Evolutionary conservation across 1,140 invertebrate genomes (phyloP).

Genomic region (Macrobrachium nipponense): DNA sequence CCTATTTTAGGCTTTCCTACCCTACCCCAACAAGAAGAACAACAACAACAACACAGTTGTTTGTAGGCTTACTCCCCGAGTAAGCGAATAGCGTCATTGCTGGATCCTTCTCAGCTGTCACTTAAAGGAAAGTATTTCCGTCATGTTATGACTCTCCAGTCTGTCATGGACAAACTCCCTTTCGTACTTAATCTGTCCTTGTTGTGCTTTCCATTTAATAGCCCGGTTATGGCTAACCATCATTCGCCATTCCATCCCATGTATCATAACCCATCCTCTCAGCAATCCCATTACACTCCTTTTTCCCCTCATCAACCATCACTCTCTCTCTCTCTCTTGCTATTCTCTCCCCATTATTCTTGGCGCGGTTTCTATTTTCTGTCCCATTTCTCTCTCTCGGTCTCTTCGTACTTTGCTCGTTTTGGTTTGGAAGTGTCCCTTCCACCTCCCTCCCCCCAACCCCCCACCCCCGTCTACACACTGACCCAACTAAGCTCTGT

Average conservation of each 20-base stretch:
- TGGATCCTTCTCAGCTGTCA: no score
- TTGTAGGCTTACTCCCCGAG: no score
- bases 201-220: no score
- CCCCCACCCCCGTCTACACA: not conserved
- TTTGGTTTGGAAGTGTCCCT: not conserved
- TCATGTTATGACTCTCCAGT: no score
- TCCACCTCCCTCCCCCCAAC: not conserved
- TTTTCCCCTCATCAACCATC: not conserved
- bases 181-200: no score
- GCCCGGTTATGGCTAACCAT: not conserved
- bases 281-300: not conserved
- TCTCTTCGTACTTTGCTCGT: not conserved
- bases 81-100: no score
- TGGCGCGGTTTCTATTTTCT: not conserved
- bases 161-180: no score
- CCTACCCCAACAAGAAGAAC: no score
- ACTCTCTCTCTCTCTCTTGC: not conserved
- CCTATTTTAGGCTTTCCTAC: no score
- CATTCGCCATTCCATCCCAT: not conserved
- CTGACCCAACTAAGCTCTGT: not conserved
- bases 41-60: no score
- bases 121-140: no score
- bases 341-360: not conserved
- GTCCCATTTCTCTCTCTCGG: no score
- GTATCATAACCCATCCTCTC: not conserved